A percentile compares a stretch with the other conserved stretches of the same genome.
Evolutionary conservation across 1,140 invertebrate species (phyloP).

Genomic region (Eumaeus atala): DNA sequence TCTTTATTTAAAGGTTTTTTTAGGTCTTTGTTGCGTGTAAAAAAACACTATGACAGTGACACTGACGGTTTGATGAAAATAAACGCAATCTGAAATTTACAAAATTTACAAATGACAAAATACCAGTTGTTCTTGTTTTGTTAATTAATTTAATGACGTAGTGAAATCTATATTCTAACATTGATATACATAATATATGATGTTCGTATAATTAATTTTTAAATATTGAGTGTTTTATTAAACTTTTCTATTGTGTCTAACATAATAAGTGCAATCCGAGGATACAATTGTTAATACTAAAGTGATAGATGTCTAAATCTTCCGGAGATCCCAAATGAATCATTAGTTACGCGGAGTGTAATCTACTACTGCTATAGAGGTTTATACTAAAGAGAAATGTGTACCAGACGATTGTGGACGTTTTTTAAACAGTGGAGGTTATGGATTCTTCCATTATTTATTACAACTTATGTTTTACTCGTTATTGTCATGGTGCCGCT

Average conservation of each 20-base stretch:
- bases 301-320: neutral
- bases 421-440: constrained; percentile 85
- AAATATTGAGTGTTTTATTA: neutral
- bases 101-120: no score
- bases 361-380: neutral
- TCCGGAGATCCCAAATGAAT: constrained; percentile 7
- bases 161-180: neutral
- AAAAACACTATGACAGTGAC: constrained; percentile 1
- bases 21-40: no score
- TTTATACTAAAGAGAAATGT: constrained; percentile 36
- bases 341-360: neutral
- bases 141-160: neutral
- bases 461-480: constrained; percentile 85
- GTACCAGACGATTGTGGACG: constrained; percentile 39
- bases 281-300: no score
- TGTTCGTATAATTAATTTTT: neutral
- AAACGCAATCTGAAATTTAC: neutral
- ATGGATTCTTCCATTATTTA: constrained; percentile 91
- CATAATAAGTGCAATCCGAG: no score
- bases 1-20: no score
- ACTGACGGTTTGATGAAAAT: neutral
- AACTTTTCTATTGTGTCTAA: neutral
- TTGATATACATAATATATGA: neutral
- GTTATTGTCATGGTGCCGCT: constrained; percentile 89
- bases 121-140: no score